Evolutionary conservation across 1,140 invertebrate species (phyloP).

Genomic region (Macrosteles quadrilineatus): DNA sequence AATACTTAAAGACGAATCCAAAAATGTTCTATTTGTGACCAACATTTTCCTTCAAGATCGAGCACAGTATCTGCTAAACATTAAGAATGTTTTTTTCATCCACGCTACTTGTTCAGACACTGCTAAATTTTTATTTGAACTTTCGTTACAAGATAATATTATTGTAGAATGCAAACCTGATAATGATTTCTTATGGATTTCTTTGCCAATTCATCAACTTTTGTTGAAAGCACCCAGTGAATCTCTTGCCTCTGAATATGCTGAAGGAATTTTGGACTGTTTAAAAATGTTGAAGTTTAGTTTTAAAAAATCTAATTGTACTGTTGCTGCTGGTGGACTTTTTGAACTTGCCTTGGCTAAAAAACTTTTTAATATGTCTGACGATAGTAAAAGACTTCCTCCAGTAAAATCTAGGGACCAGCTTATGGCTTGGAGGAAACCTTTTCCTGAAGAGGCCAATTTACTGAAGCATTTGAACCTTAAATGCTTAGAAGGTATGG

Average conservation of each 20-base stretch:
- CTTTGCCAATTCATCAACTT: background rate
- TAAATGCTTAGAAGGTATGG: background rate
- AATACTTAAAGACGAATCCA: background rate
- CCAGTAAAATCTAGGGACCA: background rate
- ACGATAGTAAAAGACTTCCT: background rate
- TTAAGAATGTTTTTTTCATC: background rate
- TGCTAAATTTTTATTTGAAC: slow-evolving; percentile 1
- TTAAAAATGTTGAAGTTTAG: slow-evolving; percentile 11
- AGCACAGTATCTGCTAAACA: background rate
- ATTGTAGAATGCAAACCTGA: background rate
- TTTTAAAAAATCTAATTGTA: background rate
- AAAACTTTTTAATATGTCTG: background rate
- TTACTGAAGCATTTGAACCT: background rate
- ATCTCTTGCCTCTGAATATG: background rate
- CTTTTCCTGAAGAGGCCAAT: background rate
- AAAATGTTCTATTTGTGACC: background rate
- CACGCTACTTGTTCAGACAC: background rate
- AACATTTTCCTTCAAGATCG: background rate
- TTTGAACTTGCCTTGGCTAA: slow-evolving; percentile 8
- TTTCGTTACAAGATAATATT: background rate
- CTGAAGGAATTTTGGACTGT: slow-evolving; percentile 6
- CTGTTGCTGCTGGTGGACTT: background rate
- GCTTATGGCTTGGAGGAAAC: background rate
- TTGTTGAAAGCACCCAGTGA: background rate
- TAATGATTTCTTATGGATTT: background rate